phyloP scores from a whole-genome alignment of 2,797 vertebrate genomes.

The Etheostoma nigrum region DNA sequence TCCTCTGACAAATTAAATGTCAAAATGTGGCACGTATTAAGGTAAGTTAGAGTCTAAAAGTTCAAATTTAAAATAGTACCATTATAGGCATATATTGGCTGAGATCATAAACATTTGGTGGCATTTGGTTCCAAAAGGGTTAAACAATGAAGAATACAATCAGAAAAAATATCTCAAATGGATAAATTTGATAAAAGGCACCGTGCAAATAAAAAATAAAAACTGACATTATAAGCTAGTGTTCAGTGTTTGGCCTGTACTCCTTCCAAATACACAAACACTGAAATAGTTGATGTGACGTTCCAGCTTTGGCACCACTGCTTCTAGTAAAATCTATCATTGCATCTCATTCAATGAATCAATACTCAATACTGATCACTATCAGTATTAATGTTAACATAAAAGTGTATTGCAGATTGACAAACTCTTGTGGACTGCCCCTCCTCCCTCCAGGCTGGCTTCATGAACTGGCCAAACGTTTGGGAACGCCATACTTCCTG shows the following conservation, averaged over 20 bases:
- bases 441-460: conserved; percentile 85
- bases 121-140: neutral
- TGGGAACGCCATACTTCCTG: conserved; percentile 87
- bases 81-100: no score
- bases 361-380: no score
- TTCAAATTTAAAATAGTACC: neutral
- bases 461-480: conserved; percentile 88
- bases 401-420: conserved; percentile 4
- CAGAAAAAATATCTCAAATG: neutral
- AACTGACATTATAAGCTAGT: conserved; percentile 20
- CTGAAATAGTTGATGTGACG: conserved; percentile 37
- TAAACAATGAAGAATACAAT: neutral
- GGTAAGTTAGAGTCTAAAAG: neutral
- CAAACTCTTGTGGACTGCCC: conserved; percentile 22
- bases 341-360: conserved; percentile 36
- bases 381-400: no score
- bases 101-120: neutral
- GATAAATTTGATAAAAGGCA: neutral
- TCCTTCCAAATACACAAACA: conserved; percentile 37
- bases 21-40: neutral
- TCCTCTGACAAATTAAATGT: conserved; percentile 5
- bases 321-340: conserved; percentile 3
- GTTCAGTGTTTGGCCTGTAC: neutral
- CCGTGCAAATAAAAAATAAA: neutral
- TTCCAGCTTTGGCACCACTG: conserved; percentile 27